Evolutionary conservation across 2,113 vertebrate genomes (phyloP).

Genomic region (Elephantulus edwardii): DNA sequence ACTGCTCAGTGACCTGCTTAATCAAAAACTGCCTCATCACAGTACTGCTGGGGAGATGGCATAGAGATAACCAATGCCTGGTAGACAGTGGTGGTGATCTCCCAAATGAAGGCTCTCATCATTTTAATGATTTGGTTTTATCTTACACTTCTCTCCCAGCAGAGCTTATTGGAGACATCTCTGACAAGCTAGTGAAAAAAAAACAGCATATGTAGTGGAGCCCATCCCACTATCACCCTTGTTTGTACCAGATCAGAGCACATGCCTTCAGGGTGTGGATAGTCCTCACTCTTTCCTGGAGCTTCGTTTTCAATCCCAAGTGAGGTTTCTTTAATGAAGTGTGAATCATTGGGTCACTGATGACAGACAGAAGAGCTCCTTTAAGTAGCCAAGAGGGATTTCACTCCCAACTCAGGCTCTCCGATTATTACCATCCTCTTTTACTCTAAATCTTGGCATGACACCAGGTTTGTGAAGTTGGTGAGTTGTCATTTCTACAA

Average conservation of each 20-base stretch:
- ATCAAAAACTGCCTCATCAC: background rate
- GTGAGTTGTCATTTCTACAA: background rate
- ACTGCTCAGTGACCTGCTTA: background rate
- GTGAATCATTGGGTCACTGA: background rate
- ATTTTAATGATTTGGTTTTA: background rate
- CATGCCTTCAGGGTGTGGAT: background rate
- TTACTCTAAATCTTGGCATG: slow-evolving; percentile 16
- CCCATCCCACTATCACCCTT: too few species aligned
- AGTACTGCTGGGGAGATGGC: background rate
- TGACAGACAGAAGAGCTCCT: background rate
- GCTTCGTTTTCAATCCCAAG: background rate
- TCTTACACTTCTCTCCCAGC: accelerated
- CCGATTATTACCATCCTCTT: background rate
- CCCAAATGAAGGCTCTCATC: background rate
- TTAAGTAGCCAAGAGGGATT: background rate
- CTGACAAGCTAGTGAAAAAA: background rate
- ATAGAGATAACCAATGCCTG: background rate
- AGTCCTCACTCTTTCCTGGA: background rate
- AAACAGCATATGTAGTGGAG: background rate
- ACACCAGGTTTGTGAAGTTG: background rate
- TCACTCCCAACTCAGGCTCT: background rate
- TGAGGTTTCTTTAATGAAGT: background rate
- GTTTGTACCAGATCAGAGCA: background rate
- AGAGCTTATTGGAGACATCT: background rate
- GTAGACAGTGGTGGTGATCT: background rate